These are phyloP conservation scores for Gorilla gorilla DNA, from an alignment of 2,113 vertebrate species.

Conservation along the genomic window DNA sequence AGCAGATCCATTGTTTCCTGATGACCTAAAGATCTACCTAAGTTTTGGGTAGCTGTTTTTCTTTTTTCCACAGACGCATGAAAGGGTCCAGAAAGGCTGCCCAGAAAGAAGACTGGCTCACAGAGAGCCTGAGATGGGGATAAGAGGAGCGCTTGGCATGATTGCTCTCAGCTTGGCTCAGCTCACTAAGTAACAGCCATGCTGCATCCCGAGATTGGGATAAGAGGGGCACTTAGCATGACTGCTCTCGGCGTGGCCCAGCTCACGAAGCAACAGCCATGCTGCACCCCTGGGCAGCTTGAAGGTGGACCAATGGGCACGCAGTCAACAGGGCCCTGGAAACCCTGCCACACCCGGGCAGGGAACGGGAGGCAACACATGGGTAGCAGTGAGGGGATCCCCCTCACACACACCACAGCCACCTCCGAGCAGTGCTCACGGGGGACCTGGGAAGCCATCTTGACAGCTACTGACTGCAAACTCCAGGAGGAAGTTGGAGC, in stretches of 20 bases:
- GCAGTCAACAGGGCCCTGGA: not conserved
- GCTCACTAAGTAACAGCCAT: accelerated
- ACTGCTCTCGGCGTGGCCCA: not conserved
- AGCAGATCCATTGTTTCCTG: not conserved
- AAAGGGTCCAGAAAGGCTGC: not conserved
- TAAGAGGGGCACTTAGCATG: not conserved
- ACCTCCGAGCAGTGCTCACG: not conserved
- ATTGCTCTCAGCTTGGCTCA: accelerated
- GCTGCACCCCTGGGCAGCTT: not conserved
- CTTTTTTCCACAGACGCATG: not conserved
- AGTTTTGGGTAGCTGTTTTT: no score
- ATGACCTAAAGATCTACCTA: not conserved
- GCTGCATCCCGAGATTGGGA: not conserved
- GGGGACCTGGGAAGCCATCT: not conserved
- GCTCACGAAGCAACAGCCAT: no score
- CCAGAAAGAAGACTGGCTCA: not conserved
- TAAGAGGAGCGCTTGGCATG: not conserved
- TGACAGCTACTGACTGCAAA: not conserved
- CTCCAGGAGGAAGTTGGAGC: not conserved
- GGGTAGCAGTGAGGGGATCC: not conserved
- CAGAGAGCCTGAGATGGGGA: not conserved
- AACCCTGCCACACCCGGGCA: accelerated
- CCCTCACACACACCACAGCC: not conserved
- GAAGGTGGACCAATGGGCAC: not conserved
- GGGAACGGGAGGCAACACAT: not conserved